Base-by-base conservation (phyloP, 2,797 vertebrate species). In the Eidolon dupreanum region DNA sequence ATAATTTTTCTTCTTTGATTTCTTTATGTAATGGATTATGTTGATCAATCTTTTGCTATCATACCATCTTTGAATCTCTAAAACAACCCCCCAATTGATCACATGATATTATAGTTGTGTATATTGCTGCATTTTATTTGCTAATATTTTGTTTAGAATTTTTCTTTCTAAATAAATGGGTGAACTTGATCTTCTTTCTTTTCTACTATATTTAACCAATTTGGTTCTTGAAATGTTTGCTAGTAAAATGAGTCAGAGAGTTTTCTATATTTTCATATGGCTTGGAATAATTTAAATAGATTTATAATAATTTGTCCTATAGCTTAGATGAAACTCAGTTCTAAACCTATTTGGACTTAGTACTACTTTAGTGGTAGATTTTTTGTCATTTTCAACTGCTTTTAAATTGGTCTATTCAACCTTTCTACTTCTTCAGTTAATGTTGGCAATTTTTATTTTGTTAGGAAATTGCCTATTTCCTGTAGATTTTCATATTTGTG, bases 1-100 rank as follows among this genome's bases (percentile, higher is more conserved):
- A 93, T 3, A 77, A 38, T 59, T 53, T 93, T 91, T 75, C 19
- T 88, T 31, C 46, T 77, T 91, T 96, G 28, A 61, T 85, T 92
- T 88, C n/a, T 84, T 89, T 61, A 85, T 82, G 10, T 71, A 66
- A 73, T 78, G 8, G 38, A 65, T 74, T 79, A 83, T 83, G 4
- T 63, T 57, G 16, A 38, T 93, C 28, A 51, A 0, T 57, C 1
- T 81, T 53, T 66, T 90, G 53, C 57, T 77, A 33, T 70, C n/a
- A 5, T 33, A 63, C 12, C 7, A 36, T 46, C 33, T 17, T 95
- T 66, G 20, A 59, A 53, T 93, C 22, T 90, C 61, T 78, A 53
- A 75, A 85, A 88, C 36, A 70, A 77, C n/a, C 24, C 9, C 9
- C 6, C 1, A 24, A 4, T 46, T 66, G 63, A 57, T 36, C 55